phyloP scores from a whole-genome alignment of 2,888 invertebrate species.

The Zygaena filipendulae region DNA sequence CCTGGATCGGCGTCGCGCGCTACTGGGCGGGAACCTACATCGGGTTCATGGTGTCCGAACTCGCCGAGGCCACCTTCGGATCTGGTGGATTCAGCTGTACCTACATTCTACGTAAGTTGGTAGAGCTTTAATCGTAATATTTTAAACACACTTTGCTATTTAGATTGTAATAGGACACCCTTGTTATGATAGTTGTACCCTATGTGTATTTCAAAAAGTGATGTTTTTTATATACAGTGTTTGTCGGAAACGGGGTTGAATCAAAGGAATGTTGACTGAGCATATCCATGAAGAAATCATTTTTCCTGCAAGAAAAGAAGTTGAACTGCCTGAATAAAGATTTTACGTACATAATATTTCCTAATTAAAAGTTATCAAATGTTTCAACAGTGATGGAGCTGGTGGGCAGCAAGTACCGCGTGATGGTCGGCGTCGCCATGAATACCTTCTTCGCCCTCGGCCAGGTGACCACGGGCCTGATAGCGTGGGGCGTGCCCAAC shows the following conservation, averaged over 20 bases:
- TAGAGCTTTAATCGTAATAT: background rate
- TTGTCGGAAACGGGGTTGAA: no score
- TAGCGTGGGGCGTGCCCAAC: conserved; percentile 74
- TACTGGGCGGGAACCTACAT: conserved; percentile 69
- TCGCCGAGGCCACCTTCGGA: conserved; percentile 73
- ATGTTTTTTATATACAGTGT: no score
- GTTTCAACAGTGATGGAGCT: conserved; percentile 73
- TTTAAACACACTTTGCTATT: background rate
- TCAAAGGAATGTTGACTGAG: no score
- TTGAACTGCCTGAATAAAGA: no score
- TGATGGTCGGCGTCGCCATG: conserved; percentile 74
- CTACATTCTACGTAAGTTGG: conserved; percentile 71
- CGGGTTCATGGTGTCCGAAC: conserved; percentile 74
- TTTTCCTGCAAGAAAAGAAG: no score
- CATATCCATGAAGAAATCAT: no score
- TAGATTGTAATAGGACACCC: no score
- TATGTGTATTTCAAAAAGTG: no score
- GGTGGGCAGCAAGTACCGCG: conserved; percentile 76
- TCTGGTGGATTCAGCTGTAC: conserved; percentile 76
- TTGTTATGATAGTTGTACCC: no score
- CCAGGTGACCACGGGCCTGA: conserved; percentile 71
- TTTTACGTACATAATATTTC: no score
- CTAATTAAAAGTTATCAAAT: background rate
- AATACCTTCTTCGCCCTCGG: conserved; percentile 77
- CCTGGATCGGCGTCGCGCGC: conserved; percentile 71